phyloP scores from a whole-genome alignment of 2,113 vertebrate genomes.

The Alethe castanea region DNA sequence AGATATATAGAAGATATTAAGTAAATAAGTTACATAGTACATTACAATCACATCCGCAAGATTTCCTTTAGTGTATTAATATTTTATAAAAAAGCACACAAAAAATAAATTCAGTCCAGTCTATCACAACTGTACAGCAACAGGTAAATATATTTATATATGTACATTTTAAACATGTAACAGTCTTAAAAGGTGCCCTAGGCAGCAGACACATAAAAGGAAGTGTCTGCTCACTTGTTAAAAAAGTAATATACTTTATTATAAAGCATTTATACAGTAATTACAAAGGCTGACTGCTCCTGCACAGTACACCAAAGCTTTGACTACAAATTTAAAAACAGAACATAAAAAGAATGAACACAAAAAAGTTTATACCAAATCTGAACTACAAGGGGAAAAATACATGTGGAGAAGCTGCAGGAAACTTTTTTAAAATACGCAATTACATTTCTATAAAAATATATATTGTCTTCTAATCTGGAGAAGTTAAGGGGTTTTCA shows the following conservation, averaged over 20 bases:
- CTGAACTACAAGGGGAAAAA: conserved; percentile 1
- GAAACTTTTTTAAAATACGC: conserved; percentile 58
- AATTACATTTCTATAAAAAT: conserved; percentile 73
- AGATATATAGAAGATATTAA: conserved; percentile 78
- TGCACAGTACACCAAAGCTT: conserved; percentile 74
- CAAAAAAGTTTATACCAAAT: conserved; percentile 61
- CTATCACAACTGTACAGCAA: conserved; percentile 84
- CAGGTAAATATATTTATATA: conserved; percentile 76
- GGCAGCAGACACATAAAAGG: conserved; percentile 78
- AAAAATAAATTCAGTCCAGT: conserved; percentile 81
- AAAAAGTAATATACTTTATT: conserved; percentile 80
- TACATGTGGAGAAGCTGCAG: conserved; percentile 25
- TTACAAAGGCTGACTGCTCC: conserved; percentile 76
- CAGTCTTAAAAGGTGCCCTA: conserved; percentile 80
- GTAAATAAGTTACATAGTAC: conserved; percentile 85
- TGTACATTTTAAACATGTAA: conserved; percentile 77
- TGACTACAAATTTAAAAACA: conserved; percentile 65
- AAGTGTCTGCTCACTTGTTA: conserved; percentile 77
- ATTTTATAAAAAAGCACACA: conserved; percentile 83
- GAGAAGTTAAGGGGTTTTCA: conserved; percentile 37
- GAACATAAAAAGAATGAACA: conserved; percentile 65
- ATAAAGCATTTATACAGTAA: conserved; percentile 81
- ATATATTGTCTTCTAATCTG: conserved; percentile 58
- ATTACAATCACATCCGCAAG: conserved; percentile 83
- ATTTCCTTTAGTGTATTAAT: conserved; percentile 85